Evolutionary conservation across 2,797 vertebrate species (phyloP), one percentile per base, ranked within the genome.

Genomic region (Acanthurus tractus): DNA sequence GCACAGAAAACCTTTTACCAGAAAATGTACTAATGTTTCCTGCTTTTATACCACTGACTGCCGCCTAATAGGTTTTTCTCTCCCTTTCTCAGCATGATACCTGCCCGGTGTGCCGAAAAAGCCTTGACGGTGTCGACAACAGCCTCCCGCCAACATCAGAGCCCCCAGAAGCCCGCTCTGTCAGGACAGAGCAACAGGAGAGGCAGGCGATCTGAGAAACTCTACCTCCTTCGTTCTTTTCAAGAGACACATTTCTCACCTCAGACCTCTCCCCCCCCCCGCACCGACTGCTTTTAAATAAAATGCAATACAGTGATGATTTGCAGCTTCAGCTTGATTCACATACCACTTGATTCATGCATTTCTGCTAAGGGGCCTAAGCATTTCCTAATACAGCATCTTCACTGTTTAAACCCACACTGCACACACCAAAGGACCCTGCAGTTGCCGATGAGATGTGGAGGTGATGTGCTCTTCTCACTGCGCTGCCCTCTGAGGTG

Each of bases 31-130:
- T 50, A 11, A n/a, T 45, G 25, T 70, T 72, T 73, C 53, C 18
- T 63, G 29, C 38, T 54, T 15, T 42, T 52, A 1, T 1, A 6
- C 22, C 3, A 14, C 45, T 36, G 53, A 63, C 3, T 53, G 12
- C 17, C 49, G 18, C 42, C 56, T 20, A 54, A 66, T 34, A 13
- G 0, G 9, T 52, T 14, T 59, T 59, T 67, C 29, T 80, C 53
- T 52, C 38, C 46, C 45, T 67, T 49, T 79, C 68, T 56, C 92
- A 98, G 97, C 97, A 98, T 0, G 97, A 98, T 63, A 97, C 96
- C 0, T 98, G 97, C 89, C 97, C 97, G 0, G 97, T 98, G 50
- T 99, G 97, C 90, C 95, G 97, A 74, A 98, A 98, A 93, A 97
- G 97, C 86, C 93, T 98, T 0, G 95, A 95, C 1, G 97, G 96